Percentiles rank a stretch among this genome's conserved stretches.
These are phyloP conservation scores for Acrossocheilus fasciatus DNA, from an alignment of 2,797 vertebrate genomes.

Conservation along the genomic window DNA sequence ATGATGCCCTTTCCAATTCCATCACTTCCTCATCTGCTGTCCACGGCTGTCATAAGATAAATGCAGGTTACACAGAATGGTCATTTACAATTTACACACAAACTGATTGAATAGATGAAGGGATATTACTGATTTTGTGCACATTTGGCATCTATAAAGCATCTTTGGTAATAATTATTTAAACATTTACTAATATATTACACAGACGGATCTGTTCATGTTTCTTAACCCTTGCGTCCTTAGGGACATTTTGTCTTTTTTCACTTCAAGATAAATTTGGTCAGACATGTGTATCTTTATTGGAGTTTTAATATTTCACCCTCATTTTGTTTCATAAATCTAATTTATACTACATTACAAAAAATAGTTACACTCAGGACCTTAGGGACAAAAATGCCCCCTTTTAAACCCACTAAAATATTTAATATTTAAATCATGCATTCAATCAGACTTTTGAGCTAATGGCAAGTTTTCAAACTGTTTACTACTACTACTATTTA, in stretches of 20 bases:
- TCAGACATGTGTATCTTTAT: neutral
- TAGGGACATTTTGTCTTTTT: neutral
- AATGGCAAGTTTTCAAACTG: too few relatives aligned
- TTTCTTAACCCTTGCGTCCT: neutral
- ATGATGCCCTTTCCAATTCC: constrained; percentile 52
- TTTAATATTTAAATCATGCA: neutral
- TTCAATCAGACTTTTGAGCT: too few relatives aligned
- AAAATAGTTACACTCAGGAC: neutral
- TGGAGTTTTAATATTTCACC: neutral
- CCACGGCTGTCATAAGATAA: constrained; percentile 19
- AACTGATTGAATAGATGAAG: neutral
- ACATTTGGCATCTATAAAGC: neutral
- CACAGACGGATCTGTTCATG: too few relatives aligned
- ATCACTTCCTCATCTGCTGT: constrained; percentile 25
- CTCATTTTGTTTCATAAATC: neutral
- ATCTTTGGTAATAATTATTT: neutral
- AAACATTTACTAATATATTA: too few relatives aligned
- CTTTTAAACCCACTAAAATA: neutral
- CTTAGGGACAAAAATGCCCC: neutral
- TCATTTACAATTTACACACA: constrained; percentile 1
- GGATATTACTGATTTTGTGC: neutral
- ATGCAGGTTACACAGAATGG: constrained; percentile 11
- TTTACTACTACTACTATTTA: too few relatives aligned
- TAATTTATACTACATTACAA: neutral
- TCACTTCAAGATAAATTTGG: neutral